phyloP scores from a whole-genome alignment of 2,888 invertebrate species.

The Chromoteleia sp. region DNA sequence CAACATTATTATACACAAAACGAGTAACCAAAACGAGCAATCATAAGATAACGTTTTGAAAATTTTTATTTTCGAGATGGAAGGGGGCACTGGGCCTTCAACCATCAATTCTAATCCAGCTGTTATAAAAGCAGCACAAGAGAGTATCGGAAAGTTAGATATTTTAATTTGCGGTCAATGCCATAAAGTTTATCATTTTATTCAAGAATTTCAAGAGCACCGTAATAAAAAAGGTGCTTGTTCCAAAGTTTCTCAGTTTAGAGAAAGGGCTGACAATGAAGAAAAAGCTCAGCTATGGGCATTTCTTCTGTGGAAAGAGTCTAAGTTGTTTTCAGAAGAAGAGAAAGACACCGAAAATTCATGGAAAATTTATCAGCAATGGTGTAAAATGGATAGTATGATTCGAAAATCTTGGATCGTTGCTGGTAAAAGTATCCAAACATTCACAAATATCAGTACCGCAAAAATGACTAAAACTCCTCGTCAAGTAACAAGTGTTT shows the following conservation, averaged over 20 bases:
- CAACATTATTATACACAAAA: constrained; percentile 28
- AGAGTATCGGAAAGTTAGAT: constrained; percentile 91
- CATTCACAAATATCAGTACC: constrained; percentile 88
- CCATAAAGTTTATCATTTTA: constrained; percentile 91
- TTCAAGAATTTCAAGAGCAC: constrained; percentile 92
- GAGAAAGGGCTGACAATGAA: constrained; percentile 88
- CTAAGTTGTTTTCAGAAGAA: constrained; percentile 85
- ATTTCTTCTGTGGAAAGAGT: constrained; percentile 92
- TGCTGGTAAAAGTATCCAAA: constrained; percentile 91
- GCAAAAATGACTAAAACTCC: constrained; percentile 88
- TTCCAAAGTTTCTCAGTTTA: constrained; percentile 87
- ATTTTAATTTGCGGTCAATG: constrained; percentile 94
- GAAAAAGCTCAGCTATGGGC: constrained; percentile 94
- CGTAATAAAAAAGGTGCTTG: constrained; percentile 87
- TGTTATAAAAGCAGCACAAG: constrained; percentile 88
- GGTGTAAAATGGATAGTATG: constrained; percentile 92
- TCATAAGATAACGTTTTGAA: constrained; percentile 32
- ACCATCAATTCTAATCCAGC: constrained; percentile 81
- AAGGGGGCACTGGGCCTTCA: constrained; percentile 82
- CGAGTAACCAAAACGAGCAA: constrained; percentile 28
- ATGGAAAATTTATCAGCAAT: constrained; percentile 93
- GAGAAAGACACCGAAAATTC: constrained; percentile 87
- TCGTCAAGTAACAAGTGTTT: constrained; percentile 71
- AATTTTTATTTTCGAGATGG: constrained; percentile 76
- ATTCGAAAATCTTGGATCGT: constrained; percentile 92